Base-by-base conservation (phyloP, 2,888 invertebrate species). In the Pollenia griseotomentosa region DNA sequence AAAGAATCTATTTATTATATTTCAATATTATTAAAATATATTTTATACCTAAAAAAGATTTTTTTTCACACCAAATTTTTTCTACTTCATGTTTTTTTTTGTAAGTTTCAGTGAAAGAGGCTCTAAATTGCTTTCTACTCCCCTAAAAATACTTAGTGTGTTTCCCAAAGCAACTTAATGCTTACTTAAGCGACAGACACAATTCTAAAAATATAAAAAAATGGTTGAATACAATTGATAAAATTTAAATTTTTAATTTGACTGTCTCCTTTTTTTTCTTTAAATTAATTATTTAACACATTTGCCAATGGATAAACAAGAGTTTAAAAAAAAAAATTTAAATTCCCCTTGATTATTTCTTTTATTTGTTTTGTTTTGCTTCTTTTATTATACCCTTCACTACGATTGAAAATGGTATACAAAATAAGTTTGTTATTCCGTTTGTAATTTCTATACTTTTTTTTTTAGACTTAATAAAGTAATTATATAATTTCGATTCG, bases 211-310 rank as follows among this genome's bases (percentile, higher is more conserved):
- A 33, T 33, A 33, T 74, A 75, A 80, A 70, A 70, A 85, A 80
- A 68, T 46, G 68, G 42, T 80, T 85, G 48, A 85, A 85, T 80
- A 80, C 70, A 33, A 55, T 51, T 63, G 16, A 66, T 51, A 68
- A 53, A 66, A 66, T 61, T 74, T 40, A 74, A 81, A 55, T 6
- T 79, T 73, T 74, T 55, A 68, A 46, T 79, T 59, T 57, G 11
- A 53, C 59, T 59, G 3, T 70, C 3, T 53, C 33, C 16, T 53
- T 33, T 23, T 44, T 5, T 42, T 23, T 53, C 16, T 68, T 33
- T 16, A 55, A 80, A 85, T 85, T 85, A 85, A 80, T 75, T 85
- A 65, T 80, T 23, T 65, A 63, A 71, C 75, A 85, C 71, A 75
- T 71, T 57, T 71, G 44, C 19, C 53, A 53, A 83, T 61, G 59